Conservation (phyloP, 2,797 vertebrate genomes). For the Eidolon dupreanum region DNA sequence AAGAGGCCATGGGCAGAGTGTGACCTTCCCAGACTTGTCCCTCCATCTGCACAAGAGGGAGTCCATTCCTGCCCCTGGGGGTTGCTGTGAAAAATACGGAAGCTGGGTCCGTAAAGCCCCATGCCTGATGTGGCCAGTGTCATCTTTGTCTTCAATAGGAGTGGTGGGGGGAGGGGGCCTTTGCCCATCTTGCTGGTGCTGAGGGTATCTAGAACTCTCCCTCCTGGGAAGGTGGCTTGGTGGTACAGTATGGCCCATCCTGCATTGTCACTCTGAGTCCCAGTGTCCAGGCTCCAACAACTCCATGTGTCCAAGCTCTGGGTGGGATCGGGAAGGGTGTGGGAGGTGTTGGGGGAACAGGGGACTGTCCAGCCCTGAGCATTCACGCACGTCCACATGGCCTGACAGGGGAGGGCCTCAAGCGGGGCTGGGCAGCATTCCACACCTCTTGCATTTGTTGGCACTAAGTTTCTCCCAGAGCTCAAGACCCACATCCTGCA, state of each 20-base stretch:
- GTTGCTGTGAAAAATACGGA: not conserved
- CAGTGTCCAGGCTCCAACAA: not conserved
- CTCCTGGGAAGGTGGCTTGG: not conserved
- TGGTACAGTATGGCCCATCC: not conserved
- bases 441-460: not conserved
- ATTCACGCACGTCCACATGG: accelerated
- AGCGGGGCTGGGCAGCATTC: not conserved
- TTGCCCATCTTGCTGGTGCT: not conserved
- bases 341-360: too few species aligned
- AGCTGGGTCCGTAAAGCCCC: not conserved
- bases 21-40: not conserved
- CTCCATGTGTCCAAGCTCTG: not conserved
- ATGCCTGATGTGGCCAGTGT: accelerated
- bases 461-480: not conserved
- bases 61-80: not conserved
- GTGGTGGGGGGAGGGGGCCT: too few species aligned
- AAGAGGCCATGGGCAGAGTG: accelerated
- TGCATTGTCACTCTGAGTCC: not conserved
- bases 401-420: not conserved
- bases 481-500: not conserved
- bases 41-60: not conserved
- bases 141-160: accelerated
- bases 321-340: not conserved
- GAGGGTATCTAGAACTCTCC: not conserved
- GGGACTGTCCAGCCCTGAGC: not conserved